Conservation (phyloP, 2,113 vertebrate species). For the Leucopsar rothschildi region DNA sequence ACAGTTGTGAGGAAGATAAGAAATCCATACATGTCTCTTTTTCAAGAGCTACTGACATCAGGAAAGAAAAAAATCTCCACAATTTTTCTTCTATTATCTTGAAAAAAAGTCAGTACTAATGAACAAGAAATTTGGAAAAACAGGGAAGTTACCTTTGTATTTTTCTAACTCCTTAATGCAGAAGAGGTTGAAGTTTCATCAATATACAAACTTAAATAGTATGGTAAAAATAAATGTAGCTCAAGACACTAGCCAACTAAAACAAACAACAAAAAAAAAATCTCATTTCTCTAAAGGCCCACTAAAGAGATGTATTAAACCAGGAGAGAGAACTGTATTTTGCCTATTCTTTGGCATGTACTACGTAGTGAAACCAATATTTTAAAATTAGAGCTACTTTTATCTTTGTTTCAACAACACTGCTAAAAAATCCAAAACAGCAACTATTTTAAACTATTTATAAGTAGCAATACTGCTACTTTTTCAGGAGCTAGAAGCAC, state of each 20-base stretch:
- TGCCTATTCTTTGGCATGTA: neutral
- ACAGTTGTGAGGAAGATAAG: neutral
- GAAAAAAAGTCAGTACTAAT: neutral
- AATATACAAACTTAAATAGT: neutral
- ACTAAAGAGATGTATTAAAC: neutral
- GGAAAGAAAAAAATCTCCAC: neutral
- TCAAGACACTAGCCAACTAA: neutral
- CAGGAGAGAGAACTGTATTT: neutral
- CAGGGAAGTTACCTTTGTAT: neutral
- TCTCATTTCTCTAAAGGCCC: neutral
- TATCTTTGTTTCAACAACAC: neutral
- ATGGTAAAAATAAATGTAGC: neutral
- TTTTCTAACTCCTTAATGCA: neutral
- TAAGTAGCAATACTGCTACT: neutral
- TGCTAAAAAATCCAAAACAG: neutral
- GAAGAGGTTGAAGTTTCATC: neutral
- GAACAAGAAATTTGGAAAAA: neutral
- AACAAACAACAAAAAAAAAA: neutral
- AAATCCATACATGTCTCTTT: neutral
- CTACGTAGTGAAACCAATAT: neutral
- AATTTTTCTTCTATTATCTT: neutral
- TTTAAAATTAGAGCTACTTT: neutral
- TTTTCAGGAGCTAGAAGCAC: neutral
- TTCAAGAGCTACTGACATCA: neutral
- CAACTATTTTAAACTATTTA: neutral